Base-by-base conservation (phyloP, 2,797 vertebrate species). In the Clarias laeviceps region DNA sequence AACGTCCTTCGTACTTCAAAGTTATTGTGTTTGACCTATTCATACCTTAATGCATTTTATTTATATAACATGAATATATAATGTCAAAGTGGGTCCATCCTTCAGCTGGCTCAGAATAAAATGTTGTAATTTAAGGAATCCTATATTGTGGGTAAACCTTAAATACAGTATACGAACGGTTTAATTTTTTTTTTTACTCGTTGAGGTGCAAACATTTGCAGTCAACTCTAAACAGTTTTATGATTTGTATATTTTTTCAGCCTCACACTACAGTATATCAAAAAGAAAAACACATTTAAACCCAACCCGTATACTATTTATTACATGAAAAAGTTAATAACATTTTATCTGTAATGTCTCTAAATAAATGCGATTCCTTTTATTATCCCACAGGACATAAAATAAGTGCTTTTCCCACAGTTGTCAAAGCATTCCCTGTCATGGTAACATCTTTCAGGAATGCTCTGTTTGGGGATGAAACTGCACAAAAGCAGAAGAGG, bases 401-500 rank as follows among this genome's bases (percentile, higher is more conserved):
- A 11, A 59, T 74, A 66, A 18, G 69, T 3, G 3, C 27, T 45
- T 81, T 82, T 82, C 82, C 54, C 78, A 81, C 69, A 74, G 82
- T 84, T 80, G 82, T 61, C 82, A 87, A 64, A 50, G 61, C 61
- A 84, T 80, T 76, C 77, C 29, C 37, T 66, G 61, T 82, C 86
- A 84, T 87, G 82, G 86, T 29, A 69, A 84, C 86, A 59, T 69
- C 86, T 84, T 81, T 74, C 57, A 80, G 68, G 76, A 80, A 87
- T 84, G 68, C 50, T 68, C 80, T 84, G 78, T 84, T 84, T 87
- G 37, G 62, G 82, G n/a, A 87, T 87, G 68, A 80, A 84, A 70
- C 77, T 27, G 56, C 61, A 84, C 86, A 87, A 87, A 87, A 87
- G 82, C 78, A 80, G 74, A 68, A 65, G 56, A 84, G 62, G 82